These are phyloP conservation scores for Ptychadena robeensis DNA, from an alignment of 2,797 vertebrate genomes.

Conservation along the genomic window DNA sequence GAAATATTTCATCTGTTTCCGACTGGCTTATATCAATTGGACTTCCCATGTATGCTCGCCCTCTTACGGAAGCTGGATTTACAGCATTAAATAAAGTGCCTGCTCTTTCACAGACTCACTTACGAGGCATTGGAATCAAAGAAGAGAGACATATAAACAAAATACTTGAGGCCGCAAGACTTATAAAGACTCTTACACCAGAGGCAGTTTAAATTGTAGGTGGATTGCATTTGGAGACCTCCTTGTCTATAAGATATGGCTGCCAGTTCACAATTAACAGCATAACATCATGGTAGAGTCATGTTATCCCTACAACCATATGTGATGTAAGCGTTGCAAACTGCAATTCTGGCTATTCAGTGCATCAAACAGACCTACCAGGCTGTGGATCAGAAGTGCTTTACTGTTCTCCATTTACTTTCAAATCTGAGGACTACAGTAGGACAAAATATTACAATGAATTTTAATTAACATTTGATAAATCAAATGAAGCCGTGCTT, in stretches of 20 bases:
- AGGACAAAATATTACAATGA: constrained; percentile 77
- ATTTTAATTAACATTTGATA: constrained; percentile 59
- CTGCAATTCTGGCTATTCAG: constrained; percentile 61
- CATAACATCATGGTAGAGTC: not conserved
- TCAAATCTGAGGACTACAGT: constrained; percentile 68
- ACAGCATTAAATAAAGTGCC: constrained; percentile 84
- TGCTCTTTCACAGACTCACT: constrained; percentile 83
- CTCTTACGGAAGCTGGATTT: constrained; percentile 82
- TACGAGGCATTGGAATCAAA: constrained; percentile 86
- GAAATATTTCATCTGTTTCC: constrained; percentile 81
- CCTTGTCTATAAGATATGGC: constrained; percentile 22
- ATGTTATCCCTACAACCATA: constrained; percentile 16
- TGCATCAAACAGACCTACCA: not conserved
- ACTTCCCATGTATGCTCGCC: constrained; percentile 87
- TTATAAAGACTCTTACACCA: constrained; percentile 75
- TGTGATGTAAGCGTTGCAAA: constrained; percentile 59
- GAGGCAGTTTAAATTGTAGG: constrained; percentile 71
- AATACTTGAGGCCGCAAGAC: constrained; percentile 84
- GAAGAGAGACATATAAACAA: constrained; percentile 88
- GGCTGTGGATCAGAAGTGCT: constrained; percentile 35
- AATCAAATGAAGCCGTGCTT: constrained; percentile 40
- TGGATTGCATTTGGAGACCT: constrained; percentile 29
- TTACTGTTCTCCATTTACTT: constrained; percentile 57
- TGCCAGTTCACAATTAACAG: constrained; percentile 39
- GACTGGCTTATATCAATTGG: constrained; percentile 94